Base-by-base conservation (phyloP, 2,888 invertebrate species). In the Andrena bicolor region DNA sequence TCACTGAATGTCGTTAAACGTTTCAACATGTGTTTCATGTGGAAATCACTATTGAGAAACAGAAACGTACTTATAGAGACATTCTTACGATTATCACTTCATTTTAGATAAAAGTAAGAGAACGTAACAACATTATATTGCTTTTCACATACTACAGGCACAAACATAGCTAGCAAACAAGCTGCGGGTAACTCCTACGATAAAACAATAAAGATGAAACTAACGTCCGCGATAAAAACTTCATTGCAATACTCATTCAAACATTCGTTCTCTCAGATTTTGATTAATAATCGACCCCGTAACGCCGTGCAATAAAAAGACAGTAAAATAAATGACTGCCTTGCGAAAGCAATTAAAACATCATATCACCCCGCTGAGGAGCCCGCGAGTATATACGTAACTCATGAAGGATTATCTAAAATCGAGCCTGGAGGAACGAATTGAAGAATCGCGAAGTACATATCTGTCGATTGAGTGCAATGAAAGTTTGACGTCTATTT, bases 401-500 rank as follows among this genome's bases (percentile, higher is more conserved):
- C 53, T 48, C 58, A 32, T 53, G 81, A 81, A 81, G 41, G 72
- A 81, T 76, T 72, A 81, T 72, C 60, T 64, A 72, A 65, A 81
- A 58, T 13, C 48, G 6, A 48, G 35, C 20, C 41, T 53, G 56
- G 28, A 48, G 32, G 8, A 56, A 35, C 51, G 28, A 73, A 61
- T 58, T 68, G 75, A 80, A 48, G 28, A 53, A 75, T 82, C 71
- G 48, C 26, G 35, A 60, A 28, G 53, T 35, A 48, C 32, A 56
- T 41, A 41, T 69, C 56, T 65, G 58, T 81, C 68, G 71, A 70
- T 73, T 26, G 61, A 32, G 53, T 66, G 70, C 66, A 70, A 74
- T 41, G 73, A 76, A 77, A 77, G 73, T 83, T 80, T 76, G 23
- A 83, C 49, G 65, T 60, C 70, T 73, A 70, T 83, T 84, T 84